phyloP scores from a whole-genome alignment of 2,113 vertebrate genomes.

The Zosterops pallidus region DNA sequence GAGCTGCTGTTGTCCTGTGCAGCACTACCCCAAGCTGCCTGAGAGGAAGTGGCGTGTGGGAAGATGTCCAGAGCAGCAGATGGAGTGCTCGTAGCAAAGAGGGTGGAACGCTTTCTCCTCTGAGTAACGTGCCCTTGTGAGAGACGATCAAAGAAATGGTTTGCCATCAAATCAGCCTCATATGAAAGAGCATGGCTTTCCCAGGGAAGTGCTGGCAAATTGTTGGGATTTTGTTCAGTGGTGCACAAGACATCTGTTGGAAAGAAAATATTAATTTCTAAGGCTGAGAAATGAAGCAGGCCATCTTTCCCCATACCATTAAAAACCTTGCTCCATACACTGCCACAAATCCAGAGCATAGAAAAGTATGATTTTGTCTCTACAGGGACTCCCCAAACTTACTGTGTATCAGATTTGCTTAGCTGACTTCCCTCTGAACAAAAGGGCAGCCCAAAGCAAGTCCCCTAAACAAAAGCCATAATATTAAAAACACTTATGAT shows the following conservation, averaged over 20 bases:
- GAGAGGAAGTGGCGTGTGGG: neutral
- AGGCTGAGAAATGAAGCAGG: neutral
- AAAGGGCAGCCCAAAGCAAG: neutral
- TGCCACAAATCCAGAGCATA: neutral
- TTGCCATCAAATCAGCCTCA: neutral
- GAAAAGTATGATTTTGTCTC: neutral
- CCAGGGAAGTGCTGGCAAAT: neutral
- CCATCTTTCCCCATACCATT: neutral
- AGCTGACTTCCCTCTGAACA: neutral
- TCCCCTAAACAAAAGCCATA: neutral
- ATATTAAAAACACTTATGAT: neutral
- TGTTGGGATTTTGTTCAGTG: neutral
- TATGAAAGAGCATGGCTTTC: neutral
- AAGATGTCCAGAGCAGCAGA: neutral
- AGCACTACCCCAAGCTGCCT: neutral
- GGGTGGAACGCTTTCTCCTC: slow-evolving; percentile 42
- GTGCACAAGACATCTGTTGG: neutral
- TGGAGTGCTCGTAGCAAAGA: slow-evolving; percentile 22
- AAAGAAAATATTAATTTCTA: neutral
- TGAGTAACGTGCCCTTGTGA: slow-evolving; percentile 32
- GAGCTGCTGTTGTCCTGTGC: neutral
- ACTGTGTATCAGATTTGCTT: neutral
- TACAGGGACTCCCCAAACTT: neutral
- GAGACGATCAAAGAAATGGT: neutral
- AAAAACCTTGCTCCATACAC: neutral